Conservation (phyloP, 53 echinoderm and acorn worm genomes). For the Crossaster papposus region DNA sequence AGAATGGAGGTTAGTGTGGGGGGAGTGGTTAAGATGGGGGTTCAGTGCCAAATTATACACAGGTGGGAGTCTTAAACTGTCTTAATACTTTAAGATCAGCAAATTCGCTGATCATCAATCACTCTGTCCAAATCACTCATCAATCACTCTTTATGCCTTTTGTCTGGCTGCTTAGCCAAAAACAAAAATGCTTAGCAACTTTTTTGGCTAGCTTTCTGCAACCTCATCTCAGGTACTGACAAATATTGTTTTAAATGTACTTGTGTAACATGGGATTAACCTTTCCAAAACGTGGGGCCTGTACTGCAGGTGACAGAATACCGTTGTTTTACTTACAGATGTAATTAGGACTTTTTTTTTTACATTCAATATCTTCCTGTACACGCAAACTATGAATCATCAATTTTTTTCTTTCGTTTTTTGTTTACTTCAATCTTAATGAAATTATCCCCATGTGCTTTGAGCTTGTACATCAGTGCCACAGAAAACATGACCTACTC, state of each 20-base stretch:
- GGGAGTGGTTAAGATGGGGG: background rate
- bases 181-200: background rate
- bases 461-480: background rate
- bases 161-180: background rate
- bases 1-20: background rate
- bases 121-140: background rate
- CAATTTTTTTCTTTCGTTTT: background rate
- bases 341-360: background rate
- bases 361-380: background rate
- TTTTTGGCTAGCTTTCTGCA: background rate
- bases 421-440: background rate
- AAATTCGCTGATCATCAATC: background rate
- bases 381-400: background rate
- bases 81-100: background rate
- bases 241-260: background rate
- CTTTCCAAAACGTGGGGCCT: too few species aligned
- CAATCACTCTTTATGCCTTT: background rate
- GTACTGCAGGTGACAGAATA: too few species aligned
- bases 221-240: background rate
- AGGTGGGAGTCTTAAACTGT: constrained; percentile 4
- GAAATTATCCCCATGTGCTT: background rate
- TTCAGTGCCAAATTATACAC: background rate
- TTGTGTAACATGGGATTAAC: too few species aligned
- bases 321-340: too few species aligned
- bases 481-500: background rate